Evolutionary conservation across 2,113 vertebrate genomes (phyloP), one percentile per base, ranked within the genome.

Genomic region (Hydrolagus affinis): DNA sequence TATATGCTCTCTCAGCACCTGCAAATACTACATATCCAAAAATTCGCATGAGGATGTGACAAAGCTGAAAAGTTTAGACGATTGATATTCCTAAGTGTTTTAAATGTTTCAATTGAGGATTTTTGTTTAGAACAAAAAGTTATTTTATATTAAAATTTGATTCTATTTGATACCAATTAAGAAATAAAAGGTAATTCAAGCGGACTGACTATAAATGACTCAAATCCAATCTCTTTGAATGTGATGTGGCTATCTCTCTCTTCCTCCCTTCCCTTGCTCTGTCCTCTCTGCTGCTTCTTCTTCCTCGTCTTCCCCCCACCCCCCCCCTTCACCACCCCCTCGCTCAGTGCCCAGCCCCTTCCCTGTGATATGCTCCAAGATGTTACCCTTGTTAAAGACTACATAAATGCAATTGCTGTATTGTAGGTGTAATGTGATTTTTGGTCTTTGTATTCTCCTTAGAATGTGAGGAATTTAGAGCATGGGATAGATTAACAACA

Each of bases 111-210:
- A 83, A 83, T 83, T 83, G 66, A 68, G 28, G 28, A 83, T 66
- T 66, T 30, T n/a, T n/a, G n/a, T n/a, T n/a, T n/a, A n/a, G n/a
- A 83, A 66, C 59, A 28, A 28, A 83, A 83, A 62, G 17, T 83
- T 66, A 25, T 32, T 66, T 83, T 30, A 66, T 30, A 83, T 83
- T 83, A 64, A 83, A 83, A 28, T 83, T 83, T 83, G 32, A 83
- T 83, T 66, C 21, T 68, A n/a, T 83, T 60, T 83, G 28, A 10
- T 1, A 83, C 60, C 23, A 83, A 83, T 83, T 83, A 83, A 66
- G 78, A 83, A 83, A 83, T 83, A 68, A 66, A 83, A 83, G 62
- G 78, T 83, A 83, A 32, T 64, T 83, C 30, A 64, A 83, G 66
- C 66, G 78, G 66, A 83, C 56, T 32, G 28, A 66, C 66, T 15